Evolutionary conservation across 2,113 vertebrate species (phyloP), one percentile per base, ranked within the genome.

Genomic region (Rhombomys opimus): DNA sequence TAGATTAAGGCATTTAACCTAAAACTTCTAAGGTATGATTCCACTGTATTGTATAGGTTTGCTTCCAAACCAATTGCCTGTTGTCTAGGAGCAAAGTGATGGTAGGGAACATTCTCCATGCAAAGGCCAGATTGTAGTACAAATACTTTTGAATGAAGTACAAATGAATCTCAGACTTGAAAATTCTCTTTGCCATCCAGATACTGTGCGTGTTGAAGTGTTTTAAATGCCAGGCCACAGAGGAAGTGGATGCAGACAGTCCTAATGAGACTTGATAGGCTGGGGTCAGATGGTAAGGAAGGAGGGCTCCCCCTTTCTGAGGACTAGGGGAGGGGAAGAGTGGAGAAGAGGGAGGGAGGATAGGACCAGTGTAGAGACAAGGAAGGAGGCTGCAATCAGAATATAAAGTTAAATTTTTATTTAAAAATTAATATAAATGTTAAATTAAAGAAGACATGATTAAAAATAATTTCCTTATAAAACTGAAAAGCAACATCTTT

Each of bases 391-490:
- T 46, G 5, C 46, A 46, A 46, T 46, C 46, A 46, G 46, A 46
- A 46, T 5, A 46, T 46, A 46, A 5, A 46, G 46, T 46, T 46
- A 46, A 46, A 46, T 46, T 46, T 46, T 46, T 46, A 46, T 46
- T 46, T 46, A 46, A 46, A 46, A 46, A 46, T 46, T 46, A 46
- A 46, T 46, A 46, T 46, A 4, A 46, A 46, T 46, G 46, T 46
- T 46, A 46, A 65, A 76, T 92, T 11, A 95, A 89, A 89, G 17
- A 23, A 80, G 17, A 70, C 30, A 76, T 77, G 4, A 87, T 87
- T 85, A 81, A 93, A 87, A 87, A 70, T 30, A 65, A 82, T 73
- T 91, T 92, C n/a, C 65, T 77, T 50, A 87, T 3, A 95, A 95
- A 78, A 23, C 65, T 18, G 90, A 17, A 41, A n/a, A 73, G 35